Evolutionary conservation across 2,113 vertebrate genomes (phyloP), one percentile per base, ranked within the genome.

Genomic region (Brevimyrus niger): DNA sequence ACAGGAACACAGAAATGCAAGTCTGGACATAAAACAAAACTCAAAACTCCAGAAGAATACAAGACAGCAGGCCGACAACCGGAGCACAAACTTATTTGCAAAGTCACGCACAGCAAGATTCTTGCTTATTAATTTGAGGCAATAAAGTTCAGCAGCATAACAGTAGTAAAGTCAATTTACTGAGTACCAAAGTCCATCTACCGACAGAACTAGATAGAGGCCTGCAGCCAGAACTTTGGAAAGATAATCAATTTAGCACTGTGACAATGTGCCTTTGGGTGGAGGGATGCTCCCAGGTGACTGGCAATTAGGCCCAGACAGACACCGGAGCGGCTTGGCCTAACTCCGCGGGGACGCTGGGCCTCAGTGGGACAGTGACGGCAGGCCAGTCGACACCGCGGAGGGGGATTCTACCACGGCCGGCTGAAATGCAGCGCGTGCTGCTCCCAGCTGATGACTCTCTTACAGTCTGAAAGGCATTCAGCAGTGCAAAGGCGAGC

Each of bases 131-230:
- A 87, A 51, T 88, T 88, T 73, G 8, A 50, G 17, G 38, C 87
- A 86, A 93, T 93, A 95, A 96, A 94, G 95, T 95, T 95, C 94
- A 95, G 89, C 82, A 90, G 73, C 88, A 88, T 86, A 93, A 93
- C 92, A 94, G 94, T 94, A 93, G 95, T 95, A 94, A 94, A 95
- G 94, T 94, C 88, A 91, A 90, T 92, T 93, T 83, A 89, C 89
- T 89, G 83, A 47, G 92, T 94, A 93, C 91, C 94, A 95, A 95
- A 95, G 95, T 94, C 95, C 95, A 95, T 90, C 89, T 86, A 88
- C 35, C 21, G 17, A 3, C 23, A 27, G 21, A 88, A 58, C 9
- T 23, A 46, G 31, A 23, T 27, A 46, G 42, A 47, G 48, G 53
- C 8, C 42, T 69, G 38, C 8, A 27, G 35, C 0, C 19, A 69